These are phyloP conservation scores for Diadumene lineata DNA, from an alignment of 92 coral and sea anemone species.

Conservation along the genomic window DNA sequence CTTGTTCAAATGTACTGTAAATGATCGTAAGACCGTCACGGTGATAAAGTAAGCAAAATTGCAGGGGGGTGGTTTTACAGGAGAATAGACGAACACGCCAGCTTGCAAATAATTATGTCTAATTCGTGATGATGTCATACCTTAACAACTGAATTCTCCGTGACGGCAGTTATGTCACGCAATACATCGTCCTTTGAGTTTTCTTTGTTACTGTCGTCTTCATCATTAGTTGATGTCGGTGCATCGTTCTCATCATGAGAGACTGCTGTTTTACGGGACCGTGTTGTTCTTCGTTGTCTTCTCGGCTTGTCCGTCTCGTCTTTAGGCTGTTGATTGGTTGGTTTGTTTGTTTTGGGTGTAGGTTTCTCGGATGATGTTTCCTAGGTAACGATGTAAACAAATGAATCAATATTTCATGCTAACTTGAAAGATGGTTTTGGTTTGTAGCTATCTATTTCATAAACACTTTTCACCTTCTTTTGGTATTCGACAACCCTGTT, in stretches of 20 bases:
- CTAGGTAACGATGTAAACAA: neutral
- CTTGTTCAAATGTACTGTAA: no score
- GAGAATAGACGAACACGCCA: no score
- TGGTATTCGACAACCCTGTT: no score
- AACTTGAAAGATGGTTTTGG: no score
- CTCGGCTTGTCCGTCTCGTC: neutral
- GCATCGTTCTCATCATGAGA: neutral
- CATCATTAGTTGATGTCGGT: conserved; percentile 1
- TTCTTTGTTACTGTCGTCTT: neutral
- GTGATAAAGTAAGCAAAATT: no score
- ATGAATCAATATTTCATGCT: no score
- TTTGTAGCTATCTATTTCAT: no score
- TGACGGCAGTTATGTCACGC: neutral
- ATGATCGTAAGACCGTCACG: no score
- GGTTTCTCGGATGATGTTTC: neutral
- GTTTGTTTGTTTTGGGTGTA: neutral
- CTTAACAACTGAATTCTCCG: conserved; percentile 6
- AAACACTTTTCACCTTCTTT: no score
- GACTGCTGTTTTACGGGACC: neutral
- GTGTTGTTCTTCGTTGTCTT: conserved; percentile 1
- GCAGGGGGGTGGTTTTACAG: no score
- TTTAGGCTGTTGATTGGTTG: neutral
- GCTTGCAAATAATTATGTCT: no score
- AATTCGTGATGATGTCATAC: no score
- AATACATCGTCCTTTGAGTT: neutral